Evolutionary conservation across 2,888 invertebrate species (phyloP), one percentile per base, ranked within the genome.

Genomic region (Leucoma salicis): DNA sequence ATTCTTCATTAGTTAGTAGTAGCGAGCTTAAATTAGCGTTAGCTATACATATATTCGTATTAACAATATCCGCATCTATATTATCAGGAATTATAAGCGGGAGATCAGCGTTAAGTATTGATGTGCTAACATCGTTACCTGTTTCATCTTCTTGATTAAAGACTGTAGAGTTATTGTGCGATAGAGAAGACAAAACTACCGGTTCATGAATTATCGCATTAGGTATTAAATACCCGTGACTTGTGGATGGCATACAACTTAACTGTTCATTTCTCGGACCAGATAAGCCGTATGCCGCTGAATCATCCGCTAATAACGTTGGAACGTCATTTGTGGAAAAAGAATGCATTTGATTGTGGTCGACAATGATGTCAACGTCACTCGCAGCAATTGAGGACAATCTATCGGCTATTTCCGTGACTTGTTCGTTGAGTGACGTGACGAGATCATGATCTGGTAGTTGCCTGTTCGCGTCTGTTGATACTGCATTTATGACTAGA

Each of bases 191-290:
- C 14, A 92, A 64, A 0, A 92, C 91, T 0, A 82, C 90, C 0
- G 90, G 89, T 50, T 92, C 92, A 50, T 92, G 91, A 33, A 91
- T 91, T 33, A 92, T 91, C 0, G 91, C 91, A 53, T 91, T 92
- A 6, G 93, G 92, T 68, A 94, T 90, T 33, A 93, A 72, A 70
- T 92, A 93, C 14, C 92, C 92, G 49, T 93, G 93, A 57, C 90
- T 90, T 0, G 92, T 93, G 0, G 93, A 93, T 2, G 92, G 91
- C 66, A 92, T 83, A 54, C 90, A 90, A 12, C 88, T 84, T 8
- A 85, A 48, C 34, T 84, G 84, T 45, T 88, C 89, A 31, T 81
- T 88, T 37, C 84, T 81, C 0, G 83, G 78, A 1, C 78, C 78
- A 0, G 61, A 46, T 33, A 75, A 77, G 0, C 69, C 67, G 47